Percentiles rank a stretch among this genome's conserved stretches.
Evolutionary conservation across 2,888 invertebrate species (phyloP).

Genomic region (Agonopterix heracliana): DNA sequence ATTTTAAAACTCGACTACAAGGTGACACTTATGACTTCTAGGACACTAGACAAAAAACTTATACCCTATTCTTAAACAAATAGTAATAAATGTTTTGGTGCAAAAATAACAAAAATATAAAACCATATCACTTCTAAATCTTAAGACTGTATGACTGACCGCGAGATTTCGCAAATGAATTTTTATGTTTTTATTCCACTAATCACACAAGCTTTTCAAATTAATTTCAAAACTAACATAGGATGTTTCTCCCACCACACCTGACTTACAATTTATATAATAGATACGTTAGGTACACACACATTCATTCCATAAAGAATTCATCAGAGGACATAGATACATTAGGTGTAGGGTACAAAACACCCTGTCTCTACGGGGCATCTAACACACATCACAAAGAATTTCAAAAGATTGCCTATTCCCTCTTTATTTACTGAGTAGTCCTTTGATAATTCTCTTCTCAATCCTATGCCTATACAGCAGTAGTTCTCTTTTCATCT

Average conservation of each 20-base stretch:
- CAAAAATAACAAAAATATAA: constrained; percentile 53
- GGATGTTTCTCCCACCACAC: constrained; percentile 30
- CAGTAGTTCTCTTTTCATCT: not conserved
- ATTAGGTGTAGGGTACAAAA: constrained; percentile 37
- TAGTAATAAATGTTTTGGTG: constrained; percentile 67
- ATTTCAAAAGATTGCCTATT: constrained; percentile 25
- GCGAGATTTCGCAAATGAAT: constrained; percentile 55
- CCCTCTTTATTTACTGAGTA: not conserved
- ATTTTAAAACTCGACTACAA: constrained; percentile 64
- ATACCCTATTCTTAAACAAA: constrained; percentile 59
- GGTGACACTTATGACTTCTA: constrained; percentile 70
- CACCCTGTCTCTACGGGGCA: constrained; percentile 49
- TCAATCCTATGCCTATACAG: not conserved
- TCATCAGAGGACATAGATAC: constrained; percentile 50
- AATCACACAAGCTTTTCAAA: constrained; percentile 67
- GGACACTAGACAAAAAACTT: constrained; percentile 69
- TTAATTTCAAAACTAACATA: constrained; percentile 34
- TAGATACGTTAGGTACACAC: constrained; percentile 35
- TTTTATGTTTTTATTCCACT: constrained; percentile 40
- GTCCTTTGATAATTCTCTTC: not conserved
- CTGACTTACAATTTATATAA: constrained; percentile 16
- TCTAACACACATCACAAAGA: constrained; percentile 60
- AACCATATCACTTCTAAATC: constrained; percentile 44
- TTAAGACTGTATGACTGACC: constrained; percentile 54
- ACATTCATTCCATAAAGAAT: constrained; percentile 73